Evolutionary conservation across 2,113 vertebrate genomes (phyloP), one percentile per base, ranked within the genome.

Genomic region (human (Homo sapiens)): DNA sequence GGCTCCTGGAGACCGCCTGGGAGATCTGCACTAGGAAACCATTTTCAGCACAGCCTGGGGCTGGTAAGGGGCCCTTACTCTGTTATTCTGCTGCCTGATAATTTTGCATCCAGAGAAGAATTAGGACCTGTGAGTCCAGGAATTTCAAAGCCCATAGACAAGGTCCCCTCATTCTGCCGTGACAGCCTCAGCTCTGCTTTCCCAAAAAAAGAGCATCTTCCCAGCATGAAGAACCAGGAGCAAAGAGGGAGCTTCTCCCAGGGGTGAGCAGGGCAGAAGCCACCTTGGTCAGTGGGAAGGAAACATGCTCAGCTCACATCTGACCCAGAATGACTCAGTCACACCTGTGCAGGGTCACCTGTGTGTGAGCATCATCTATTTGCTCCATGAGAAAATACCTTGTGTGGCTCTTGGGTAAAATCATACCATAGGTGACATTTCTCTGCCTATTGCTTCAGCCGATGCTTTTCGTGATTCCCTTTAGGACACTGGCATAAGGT

Each of bases 391-490:
- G 35, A 3, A n/a, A 70, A n/a, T n/a, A 4, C 7, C 8, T 70
- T 68, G 30, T 35, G 6, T 35, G 32, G 6, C 2, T 35, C 32
- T n/a, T 38, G 66, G 32, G 8, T n/a, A 70, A n/a, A 70, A n/a
- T 35, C 14, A 5, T n/a, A n/a, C 35, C 66, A 70, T 7, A 7
- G 35, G 66, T 18, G 14, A 16, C 35, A n/a, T 20, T 70, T 70
- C 8, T 70, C 7, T 70, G 32, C 35, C 32, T 8, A 20, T 18
- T 9, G 14, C 32, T n/a, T n/a, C 14, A 16, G 3, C 3, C 1
- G 32, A 35, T n/a, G 7, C 0, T n/a, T 4, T n/a, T 70, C 6
- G 0, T 70, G 17, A n/a, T 18, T 18, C 32, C 0, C 6, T n/a
- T n/a, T 70, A 70, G 35, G 35, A 70, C 17, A 20, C 16, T 8